Base-by-base conservation (phyloP, 2,113 vertebrate species). In the Mionectes macconnelli region DNA sequence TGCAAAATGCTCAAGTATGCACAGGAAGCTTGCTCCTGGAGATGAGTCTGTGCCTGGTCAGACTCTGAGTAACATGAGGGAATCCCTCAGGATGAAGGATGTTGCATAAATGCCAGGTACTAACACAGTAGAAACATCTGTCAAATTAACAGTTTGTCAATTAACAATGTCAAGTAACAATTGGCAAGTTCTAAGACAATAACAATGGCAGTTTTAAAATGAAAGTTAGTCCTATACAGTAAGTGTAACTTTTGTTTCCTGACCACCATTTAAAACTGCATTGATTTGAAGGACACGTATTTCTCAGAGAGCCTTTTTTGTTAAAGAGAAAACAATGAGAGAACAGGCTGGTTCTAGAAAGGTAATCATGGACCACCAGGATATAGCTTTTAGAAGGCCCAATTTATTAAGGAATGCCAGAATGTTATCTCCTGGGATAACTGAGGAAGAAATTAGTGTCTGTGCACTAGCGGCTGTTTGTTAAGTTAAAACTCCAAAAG, bases 321-420 rank as follows among this genome's bases (percentile, higher is more conserved):
- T 82, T 95, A 55, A 93, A 91, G 45, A 64, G 88, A 40, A 57
- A 95, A 84, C 31, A 89, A 21, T 91, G 50, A 60, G 80, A 76
- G 81, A 96, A 49, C 70, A 93, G 67, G 39, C 52, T 91, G 40
- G 11, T 56, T 84, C 27, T 76, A 79, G 49, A 66, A 83, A 68
- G 90, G 77, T 90, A 89, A 91, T 90, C 68, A 39, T 25, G 83
- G 94, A 84, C 95, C 91, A 97, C 89, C 90, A 91, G 96, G 66
- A 42, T 44, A 87, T 11, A 78, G 53, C 73, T 97, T 97, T 97
- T 92, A 92, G 73, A 94, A 84, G 84, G 62, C 42, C 59, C 31
- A 53, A 15, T 94, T 94, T 95, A 92, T 52, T 89, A 85, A 95
- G 91, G 70, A 96, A 68, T 89, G 56, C 40, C 89, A 90, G 69